These are phyloP conservation scores for Zoanthus sociatus DNA, from an alignment of 92 coral and sea anemone genomes.

Conservation along the genomic window DNA sequence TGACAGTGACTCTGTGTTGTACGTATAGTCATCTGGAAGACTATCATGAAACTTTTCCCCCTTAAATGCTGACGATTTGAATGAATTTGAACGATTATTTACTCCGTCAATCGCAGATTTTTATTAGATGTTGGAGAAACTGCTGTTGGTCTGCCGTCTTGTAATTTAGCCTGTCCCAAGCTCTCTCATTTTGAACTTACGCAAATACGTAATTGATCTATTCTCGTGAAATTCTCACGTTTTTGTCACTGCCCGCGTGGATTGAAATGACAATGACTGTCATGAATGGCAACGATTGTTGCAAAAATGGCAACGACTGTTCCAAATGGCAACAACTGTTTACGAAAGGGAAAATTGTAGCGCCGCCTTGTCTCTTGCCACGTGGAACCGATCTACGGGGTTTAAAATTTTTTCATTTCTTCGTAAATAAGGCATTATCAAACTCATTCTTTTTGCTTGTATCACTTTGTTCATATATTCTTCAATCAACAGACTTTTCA, in stretches of 20 bases:
- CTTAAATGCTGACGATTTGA: slow-evolving; percentile 18
- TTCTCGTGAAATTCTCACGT: not conserved
- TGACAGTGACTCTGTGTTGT: slow-evolving; percentile 30
- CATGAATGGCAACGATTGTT: slow-evolving; percentile 21
- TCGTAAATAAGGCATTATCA: too few species aligned
- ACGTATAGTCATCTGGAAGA: slow-evolving; percentile 38
- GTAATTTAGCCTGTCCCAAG: slow-evolving; percentile 8
- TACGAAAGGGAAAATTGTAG: too few species aligned
- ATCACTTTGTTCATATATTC: too few species aligned
- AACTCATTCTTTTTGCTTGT: too few species aligned
- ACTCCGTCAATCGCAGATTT: slow-evolving; percentile 16
- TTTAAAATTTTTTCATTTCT: too few species aligned
- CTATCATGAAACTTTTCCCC: slow-evolving; percentile 1
- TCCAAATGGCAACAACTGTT: too few species aligned
- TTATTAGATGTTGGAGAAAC: slow-evolving; percentile 6
- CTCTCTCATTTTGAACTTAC: slow-evolving; percentile 1
- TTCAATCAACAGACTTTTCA: too few species aligned
- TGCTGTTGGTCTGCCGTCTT: slow-evolving; percentile 4
- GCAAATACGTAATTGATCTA: slow-evolving; percentile 23
- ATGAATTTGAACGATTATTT: slow-evolving; percentile 23
- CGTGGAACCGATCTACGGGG: too few species aligned
- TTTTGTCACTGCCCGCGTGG: slow-evolving; percentile 20
- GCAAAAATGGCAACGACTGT: not conserved
- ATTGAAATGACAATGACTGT: slow-evolving; percentile 16
- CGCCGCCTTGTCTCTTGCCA: too few species aligned